These are phyloP conservation scores for Neoaliturus tenellus DNA, from an alignment of 2,888 invertebrate species.

Conservation along the genomic window DNA sequence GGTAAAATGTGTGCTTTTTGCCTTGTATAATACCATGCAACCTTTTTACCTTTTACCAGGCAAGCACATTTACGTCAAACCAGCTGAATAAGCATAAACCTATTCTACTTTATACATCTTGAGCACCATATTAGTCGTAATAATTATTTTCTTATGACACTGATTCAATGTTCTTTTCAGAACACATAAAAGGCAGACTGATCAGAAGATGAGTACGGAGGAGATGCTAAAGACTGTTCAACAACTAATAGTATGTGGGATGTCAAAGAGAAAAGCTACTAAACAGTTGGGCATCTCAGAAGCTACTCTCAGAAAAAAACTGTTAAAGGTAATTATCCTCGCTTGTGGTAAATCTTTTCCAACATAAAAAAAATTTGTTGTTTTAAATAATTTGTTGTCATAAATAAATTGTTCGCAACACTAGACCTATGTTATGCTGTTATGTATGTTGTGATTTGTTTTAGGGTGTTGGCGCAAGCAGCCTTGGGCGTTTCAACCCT, in stretches of 20 bases:
- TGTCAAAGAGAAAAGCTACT: slow-evolving; percentile 44
- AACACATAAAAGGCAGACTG: slow-evolving; percentile 44
- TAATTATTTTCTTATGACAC: background rate
- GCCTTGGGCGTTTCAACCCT: background rate
- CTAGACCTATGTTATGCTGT: no score
- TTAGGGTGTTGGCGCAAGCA: slow-evolving; percentile 35
- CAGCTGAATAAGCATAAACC: background rate
- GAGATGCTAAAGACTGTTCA: slow-evolving; percentile 45
- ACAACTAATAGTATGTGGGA: slow-evolving; percentile 37
- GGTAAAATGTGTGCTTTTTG: slow-evolving; percentile 11
- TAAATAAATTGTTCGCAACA: background rate
- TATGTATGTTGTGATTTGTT: no score
- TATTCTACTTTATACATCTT: background rate
- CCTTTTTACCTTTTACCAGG: background rate
- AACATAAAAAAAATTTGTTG: background rate
- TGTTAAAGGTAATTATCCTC: slow-evolving; percentile 39
- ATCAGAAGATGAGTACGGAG: slow-evolving; percentile 42
- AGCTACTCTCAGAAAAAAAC: slow-evolving; percentile 45
- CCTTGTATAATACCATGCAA: background rate
- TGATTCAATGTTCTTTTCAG: slow-evolving; percentile 8
- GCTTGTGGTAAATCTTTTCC: background rate
- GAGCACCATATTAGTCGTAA: background rate
- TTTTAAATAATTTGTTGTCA: background rate
- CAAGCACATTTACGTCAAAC: background rate
- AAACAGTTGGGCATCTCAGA: slow-evolving; percentile 51